Percentiles rank a stretch among this genome's conserved stretches.
Evolutionary conservation across 1,140 invertebrate genomes (phyloP).

Genomic region (Laodelphax striatellus): DNA sequence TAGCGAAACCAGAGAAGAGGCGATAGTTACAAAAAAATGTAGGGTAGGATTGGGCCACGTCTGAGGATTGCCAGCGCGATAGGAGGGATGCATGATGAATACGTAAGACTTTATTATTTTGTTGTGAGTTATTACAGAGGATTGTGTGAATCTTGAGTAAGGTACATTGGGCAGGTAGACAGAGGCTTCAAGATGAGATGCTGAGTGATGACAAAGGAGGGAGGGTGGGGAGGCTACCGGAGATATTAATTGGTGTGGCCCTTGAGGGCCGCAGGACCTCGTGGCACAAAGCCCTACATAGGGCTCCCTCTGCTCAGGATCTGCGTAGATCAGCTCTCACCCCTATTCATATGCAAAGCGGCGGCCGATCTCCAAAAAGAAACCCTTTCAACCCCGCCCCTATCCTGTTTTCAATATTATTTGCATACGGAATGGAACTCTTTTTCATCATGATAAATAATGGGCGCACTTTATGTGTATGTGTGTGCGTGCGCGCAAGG

Average conservation of each 20-base stretch:
- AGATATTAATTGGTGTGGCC: background rate
- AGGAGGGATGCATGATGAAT: too few species aligned
- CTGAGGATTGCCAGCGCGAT: too few species aligned
- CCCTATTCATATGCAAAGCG: slow-evolving; percentile 14
- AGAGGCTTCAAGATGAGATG: too few species aligned
- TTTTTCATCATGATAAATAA: slow-evolving; percentile 12
- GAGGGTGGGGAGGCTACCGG: background rate
- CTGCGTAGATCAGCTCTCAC: background rate
- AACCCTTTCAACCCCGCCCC: slow-evolving; percentile 10
- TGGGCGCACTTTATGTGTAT: slow-evolving; percentile 11
- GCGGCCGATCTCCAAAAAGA: slow-evolving; percentile 10
- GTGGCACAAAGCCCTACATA: background rate
- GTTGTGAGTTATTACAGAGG: too few species aligned
- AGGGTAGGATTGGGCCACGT: too few species aligned
- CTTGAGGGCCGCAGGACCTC: slow-evolving; percentile 3
- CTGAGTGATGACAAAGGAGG: too few species aligned
- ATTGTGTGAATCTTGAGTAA: too few species aligned
- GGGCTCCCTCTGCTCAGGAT: background rate
- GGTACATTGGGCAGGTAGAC: too few species aligned
- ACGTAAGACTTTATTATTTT: too few species aligned
- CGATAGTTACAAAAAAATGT: too few species aligned
- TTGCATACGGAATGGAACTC: slow-evolving; percentile 8
- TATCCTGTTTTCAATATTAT: slow-evolving; percentile 12
- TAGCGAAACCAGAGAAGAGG: too few species aligned
- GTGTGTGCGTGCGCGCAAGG: background rate